Evolutionary conservation across 2,113 vertebrate genomes (phyloP), one percentile per base, ranked within the genome.

Genomic region (Menidia beryllina): DNA sequence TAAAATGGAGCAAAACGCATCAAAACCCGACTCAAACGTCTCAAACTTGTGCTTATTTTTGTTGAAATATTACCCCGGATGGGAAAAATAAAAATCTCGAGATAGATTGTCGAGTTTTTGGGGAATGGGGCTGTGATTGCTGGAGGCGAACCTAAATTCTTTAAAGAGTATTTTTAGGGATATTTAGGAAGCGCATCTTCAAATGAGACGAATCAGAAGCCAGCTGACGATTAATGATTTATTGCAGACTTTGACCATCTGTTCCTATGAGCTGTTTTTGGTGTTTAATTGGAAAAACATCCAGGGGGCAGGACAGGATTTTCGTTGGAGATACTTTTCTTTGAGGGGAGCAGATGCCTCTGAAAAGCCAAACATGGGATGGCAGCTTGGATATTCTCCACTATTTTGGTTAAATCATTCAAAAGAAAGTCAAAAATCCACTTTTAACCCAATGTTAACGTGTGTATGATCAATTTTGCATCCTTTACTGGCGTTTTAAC

Each of bases 221-320:
- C 53, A 68, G 75, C 58, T 41, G 17, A 63, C 25, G 55, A 76
- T 82, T 24, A 80, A 82, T 75, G 79, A 84, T 76, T 82, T 61
- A 78, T 82, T 10, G 11, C 38, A 60, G 27, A 62, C 43, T 71
- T 49, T 54, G 69, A 76, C 84, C 82, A 81, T 85, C 71, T 83
- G 82, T 71, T 85, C 69, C 54, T 56, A 4, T 38, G 51, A 79
- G 64, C 39, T 77, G 62, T 75, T 52, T 62, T 63, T 34, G 25
- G 41, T 53, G 50, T 58, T 85, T 72, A 79, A 56, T 63, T 85
- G 56, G 60, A 89, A 83, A 15, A 82, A 83, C 58, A 77, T 65
- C 74, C 74, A 74, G 57, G 83, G 72, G 82, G 64, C 45, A 52
- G 13, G 52, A 45, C 1, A 1, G 20, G 55, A 45, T 77, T 61